Conservation (phyloP, 2,888 invertebrate genomes). For the Cheiracanthium punctorium region DNA sequence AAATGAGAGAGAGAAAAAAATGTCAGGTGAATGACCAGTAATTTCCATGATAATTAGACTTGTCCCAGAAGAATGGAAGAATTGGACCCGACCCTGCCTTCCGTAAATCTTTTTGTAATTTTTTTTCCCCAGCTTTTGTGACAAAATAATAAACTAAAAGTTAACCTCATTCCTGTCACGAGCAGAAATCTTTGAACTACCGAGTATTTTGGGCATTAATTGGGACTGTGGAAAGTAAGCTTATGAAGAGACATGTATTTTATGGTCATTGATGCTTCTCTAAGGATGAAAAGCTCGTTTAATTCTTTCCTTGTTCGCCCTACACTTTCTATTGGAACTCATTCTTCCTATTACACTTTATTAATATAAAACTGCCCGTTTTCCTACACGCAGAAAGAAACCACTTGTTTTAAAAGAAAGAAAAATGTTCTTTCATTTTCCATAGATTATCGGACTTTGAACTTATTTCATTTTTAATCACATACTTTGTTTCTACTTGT, state of each 20-base stretch:
- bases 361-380: neutral
- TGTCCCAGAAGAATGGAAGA: constrained; percentile 35
- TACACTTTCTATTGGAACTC: neutral
- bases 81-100: constrained; percentile 41
- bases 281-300: neutral
- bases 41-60: constrained; percentile 57
- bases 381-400: neutral
- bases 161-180: constrained; percentile 58
- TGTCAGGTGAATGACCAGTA: constrained; percentile 66
- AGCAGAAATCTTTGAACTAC: constrained; percentile 4
- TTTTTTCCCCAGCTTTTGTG: neutral
- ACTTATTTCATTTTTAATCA: too few relatives aligned
- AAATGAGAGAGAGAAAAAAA: constrained; percentile 2
- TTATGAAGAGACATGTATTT: too few relatives aligned
- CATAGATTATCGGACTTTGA: too few relatives aligned
- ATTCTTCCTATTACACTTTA: neutral
- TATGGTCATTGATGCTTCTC: neutral
- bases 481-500: too few relatives aligned
- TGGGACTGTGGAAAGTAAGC: neutral
- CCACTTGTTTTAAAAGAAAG: too few relatives aligned
- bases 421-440: too few relatives aligned
- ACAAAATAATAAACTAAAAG: constrained; percentile 11
- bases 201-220: neutral
- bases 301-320: neutral
- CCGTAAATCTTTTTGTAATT: neutral